These are phyloP conservation scores for Oxystoma pomonae DNA, from an alignment of 2,888 invertebrate genomes.

Conservation along the genomic window DNA sequence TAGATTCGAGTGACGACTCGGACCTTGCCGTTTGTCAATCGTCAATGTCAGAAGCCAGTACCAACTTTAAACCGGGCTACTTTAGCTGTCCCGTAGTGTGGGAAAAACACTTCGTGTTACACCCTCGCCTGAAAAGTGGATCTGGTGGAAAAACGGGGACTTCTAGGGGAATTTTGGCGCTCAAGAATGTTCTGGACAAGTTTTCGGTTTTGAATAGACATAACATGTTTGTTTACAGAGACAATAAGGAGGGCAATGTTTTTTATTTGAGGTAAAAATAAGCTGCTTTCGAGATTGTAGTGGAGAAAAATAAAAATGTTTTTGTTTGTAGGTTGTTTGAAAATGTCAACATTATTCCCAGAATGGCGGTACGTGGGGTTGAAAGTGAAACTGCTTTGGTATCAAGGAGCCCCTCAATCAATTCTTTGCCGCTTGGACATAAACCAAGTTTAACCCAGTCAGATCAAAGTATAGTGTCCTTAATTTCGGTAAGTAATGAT, in stretches of 20 bases:
- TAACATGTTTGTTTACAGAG: conserved; percentile 75
- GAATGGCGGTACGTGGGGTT: conserved; percentile 34
- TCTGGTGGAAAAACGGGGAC: conserved; percentile 57
- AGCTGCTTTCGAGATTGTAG: no score
- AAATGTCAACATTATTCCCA: conserved; percentile 40
- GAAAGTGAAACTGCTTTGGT: conserved; percentile 45
- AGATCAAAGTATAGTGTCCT: conserved; percentile 40
- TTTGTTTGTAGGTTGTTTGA: conserved; percentile 46
- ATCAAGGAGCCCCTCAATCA: conserved; percentile 52
- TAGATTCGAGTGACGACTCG: conserved; percentile 40
- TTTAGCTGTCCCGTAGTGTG: conserved; percentile 73
- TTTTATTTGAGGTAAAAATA: conserved; percentile 51
- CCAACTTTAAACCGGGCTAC: conserved; percentile 59
- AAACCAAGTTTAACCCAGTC: conserved; percentile 39
- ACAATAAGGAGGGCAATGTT: conserved; percentile 57
- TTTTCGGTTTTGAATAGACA: conserved; percentile 68
- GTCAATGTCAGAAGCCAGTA: conserved; percentile 44
- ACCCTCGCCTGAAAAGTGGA: conserved; percentile 65
- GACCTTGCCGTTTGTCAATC: conserved; percentile 36
- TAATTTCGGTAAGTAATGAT: conserved; percentile 38
- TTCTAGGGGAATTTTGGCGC: conserved; percentile 60
- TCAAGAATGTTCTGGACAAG: conserved; percentile 62
- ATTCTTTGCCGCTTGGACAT: conserved; percentile 47
- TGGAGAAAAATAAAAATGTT: not conserved
- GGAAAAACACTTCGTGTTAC: conserved; percentile 64